Conservation (phyloP, 2,888 invertebrate genomes). For the Hybos culiciformis region DNA sequence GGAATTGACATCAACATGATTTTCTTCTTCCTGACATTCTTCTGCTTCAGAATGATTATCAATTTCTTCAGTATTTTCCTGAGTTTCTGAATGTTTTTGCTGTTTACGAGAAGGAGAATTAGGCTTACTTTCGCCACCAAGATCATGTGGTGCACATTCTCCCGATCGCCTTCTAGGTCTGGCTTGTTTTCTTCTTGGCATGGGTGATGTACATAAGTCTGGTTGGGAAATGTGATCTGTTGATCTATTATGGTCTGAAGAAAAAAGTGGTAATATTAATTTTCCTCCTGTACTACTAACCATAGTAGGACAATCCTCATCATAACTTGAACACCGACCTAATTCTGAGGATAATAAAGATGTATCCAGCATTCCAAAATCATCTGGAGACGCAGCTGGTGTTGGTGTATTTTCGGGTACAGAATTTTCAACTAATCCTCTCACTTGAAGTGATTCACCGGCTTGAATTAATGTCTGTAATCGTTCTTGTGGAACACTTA, state of each 20-base stretch:
- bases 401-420: conserved; percentile 35
- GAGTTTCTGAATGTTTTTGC: conserved; percentile 10
- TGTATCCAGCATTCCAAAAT: conserved; percentile 27
- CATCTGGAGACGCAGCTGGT: conserved; percentile 33
- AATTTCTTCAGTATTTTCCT: conserved; percentile 16
- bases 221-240: conserved; percentile 24
- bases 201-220: conserved; percentile 56
- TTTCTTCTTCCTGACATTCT: conserved; percentile 16
- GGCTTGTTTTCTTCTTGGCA: conserved; percentile 74
- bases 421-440: conserved; percentile 58
- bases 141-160: conserved; percentile 50
- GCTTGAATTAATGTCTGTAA: conserved; percentile 72
- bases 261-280: conserved; percentile 32
- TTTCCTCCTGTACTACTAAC: conserved; percentile 28
- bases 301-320: conserved; percentile 37
- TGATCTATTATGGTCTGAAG: conserved; percentile 26
- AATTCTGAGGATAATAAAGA: conserved; percentile 29
- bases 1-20: conserved; percentile 12
- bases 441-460: conserved; percentile 74
- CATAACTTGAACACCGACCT: conserved; percentile 31
- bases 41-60: conserved; percentile 21
- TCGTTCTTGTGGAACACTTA: conserved; percentile 75
- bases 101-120: conserved; percentile 17
- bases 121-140: conserved; percentile 26
- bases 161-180: conserved; percentile 72